These are phyloP conservation scores for Seladonia tumulorum DNA, from an alignment of 2,888 invertebrate species.

Conservation along the genomic window DNA sequence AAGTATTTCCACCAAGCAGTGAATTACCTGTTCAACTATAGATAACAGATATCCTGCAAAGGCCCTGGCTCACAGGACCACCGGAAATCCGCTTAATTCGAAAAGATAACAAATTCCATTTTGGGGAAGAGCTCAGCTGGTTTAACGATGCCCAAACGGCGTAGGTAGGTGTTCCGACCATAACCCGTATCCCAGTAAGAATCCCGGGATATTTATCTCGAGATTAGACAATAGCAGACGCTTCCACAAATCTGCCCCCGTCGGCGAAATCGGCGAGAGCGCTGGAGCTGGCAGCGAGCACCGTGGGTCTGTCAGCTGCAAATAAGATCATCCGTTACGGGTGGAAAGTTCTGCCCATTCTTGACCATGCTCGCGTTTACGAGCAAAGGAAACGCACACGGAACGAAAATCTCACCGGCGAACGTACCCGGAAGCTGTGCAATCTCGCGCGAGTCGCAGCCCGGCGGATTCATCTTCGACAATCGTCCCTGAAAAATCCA, in stretches of 20 bases:
- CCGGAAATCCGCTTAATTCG: background rate
- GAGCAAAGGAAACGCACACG: background rate
- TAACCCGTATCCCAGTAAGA: background rate
- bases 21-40: background rate
- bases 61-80: background rate
- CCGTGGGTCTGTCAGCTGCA: conserved; percentile 34
- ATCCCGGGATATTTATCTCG: background rate
- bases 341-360: conserved; percentile 23
- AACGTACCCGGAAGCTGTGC: background rate
- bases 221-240: background rate
- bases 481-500: background rate
- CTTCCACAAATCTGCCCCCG: background rate
- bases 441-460: background rate
- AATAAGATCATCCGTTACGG: conserved; percentile 41
- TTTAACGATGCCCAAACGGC: background rate
- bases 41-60: background rate
- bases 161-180: background rate
- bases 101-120: background rate
- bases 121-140: background rate
- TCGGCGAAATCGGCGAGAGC: background rate
- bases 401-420: background rate
- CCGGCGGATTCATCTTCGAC: background rate
- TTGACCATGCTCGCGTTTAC: conserved; percentile 27
- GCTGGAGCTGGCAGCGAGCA: background rate
- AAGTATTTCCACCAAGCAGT: background rate